Conservation (phyloP, 2,113 vertebrate species). For the Benthochromis sp. region DNA sequence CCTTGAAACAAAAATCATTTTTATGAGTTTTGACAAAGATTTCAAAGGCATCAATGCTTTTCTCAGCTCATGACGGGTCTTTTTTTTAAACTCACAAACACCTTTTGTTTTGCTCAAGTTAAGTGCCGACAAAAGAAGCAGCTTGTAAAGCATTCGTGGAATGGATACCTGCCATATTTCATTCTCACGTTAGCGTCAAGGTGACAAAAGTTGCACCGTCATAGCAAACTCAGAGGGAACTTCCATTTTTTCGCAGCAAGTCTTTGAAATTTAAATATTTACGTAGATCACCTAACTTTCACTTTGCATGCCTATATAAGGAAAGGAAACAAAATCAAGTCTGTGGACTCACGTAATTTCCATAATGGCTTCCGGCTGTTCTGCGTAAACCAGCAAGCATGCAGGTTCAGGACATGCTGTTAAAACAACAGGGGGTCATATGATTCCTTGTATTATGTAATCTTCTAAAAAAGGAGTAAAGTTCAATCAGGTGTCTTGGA, state of each 20-base stretch:
- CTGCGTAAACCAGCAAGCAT: not conserved
- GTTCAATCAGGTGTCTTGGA: not conserved
- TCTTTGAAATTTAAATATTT: not conserved
- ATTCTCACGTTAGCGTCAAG: not conserved
- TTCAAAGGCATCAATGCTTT: not conserved
- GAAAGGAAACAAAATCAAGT: not conserved
- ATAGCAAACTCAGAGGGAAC: not conserved
- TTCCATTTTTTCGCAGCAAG: not conserved
- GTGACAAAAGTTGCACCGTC: not conserved
- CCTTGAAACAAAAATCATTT: not conserved
- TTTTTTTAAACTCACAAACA: not conserved
- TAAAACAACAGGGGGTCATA: not conserved
- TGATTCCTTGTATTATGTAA: not conserved
- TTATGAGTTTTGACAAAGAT: not conserved
- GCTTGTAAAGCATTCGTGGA: not conserved
- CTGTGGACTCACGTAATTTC: not conserved
- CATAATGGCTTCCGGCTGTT: not conserved
- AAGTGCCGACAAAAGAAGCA: not conserved
- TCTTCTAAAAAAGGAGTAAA: not conserved
- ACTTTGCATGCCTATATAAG: not conserved
- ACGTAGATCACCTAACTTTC: not conserved
- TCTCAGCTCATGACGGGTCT: not conserved
- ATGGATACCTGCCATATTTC: not conserved
- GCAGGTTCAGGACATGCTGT: not conserved
- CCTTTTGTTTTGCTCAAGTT: not conserved